Evolutionary conservation across 1,140 invertebrate species (phyloP).

Genomic region (Drosophila biarmipes): DNA sequence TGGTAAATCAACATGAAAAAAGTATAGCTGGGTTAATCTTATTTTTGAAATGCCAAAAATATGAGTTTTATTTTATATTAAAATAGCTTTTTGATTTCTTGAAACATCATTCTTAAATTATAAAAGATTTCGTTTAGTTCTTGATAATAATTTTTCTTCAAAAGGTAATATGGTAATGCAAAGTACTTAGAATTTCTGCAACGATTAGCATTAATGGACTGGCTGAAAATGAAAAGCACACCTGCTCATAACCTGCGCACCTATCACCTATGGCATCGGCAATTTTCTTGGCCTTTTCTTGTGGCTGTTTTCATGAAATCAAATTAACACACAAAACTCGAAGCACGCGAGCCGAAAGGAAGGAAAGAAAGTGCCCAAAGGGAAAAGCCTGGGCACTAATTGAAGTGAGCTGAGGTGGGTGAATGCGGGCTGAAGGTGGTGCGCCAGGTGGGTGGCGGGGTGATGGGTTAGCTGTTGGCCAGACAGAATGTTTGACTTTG

Average conservation of each 20-base stretch:
- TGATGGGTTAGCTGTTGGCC: constrained; percentile 30
- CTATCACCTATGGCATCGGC: not conserved
- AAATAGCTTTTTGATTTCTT: no score
- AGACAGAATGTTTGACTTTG: constrained; percentile 53
- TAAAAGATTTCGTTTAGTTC: no score
- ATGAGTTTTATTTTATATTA: no score
- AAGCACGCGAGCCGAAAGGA: constrained; percentile 21
- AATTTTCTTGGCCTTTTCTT: constrained; percentile 12
- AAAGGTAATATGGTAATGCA: no score
- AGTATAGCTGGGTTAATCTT: no score
- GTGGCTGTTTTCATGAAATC: constrained; percentile 56
- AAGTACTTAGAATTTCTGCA: not conserved
- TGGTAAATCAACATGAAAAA: no score
- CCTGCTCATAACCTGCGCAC: not conserved
- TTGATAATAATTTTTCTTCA: no score
- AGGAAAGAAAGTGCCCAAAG: not conserved
- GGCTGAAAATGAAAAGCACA: not conserved
- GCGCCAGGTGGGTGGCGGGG: not conserved
- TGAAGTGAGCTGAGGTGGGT: constrained; percentile 12
- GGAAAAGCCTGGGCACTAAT: constrained; percentile 26
- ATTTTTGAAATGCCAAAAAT: no score
- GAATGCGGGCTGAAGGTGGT: not conserved
- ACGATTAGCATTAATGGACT: not conserved
- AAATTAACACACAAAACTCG: constrained; percentile 55
- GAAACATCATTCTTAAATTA: no score